These are phyloP conservation scores for Paramormyrops hopkinsi DNA, from an alignment of 2,797 vertebrate species.

Conservation along the genomic window DNA sequence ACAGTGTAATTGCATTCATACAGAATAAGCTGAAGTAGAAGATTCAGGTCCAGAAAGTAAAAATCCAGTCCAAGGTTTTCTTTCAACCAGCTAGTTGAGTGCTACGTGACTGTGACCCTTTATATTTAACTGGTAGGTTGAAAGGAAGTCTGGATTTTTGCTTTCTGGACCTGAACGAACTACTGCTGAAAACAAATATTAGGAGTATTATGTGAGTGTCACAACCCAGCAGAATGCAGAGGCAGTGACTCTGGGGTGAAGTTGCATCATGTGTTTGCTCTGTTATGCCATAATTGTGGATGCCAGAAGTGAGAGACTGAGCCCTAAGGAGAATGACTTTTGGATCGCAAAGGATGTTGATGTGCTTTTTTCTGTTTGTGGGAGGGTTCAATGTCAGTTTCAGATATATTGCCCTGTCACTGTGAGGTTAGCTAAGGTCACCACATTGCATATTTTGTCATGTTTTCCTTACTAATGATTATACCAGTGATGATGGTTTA, in stretches of 20 bases:
- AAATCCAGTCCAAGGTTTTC: not conserved
- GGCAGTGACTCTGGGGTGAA: not conserved
- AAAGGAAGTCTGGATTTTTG: not conserved
- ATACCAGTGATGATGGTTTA: not conserved
- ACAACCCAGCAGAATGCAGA: not conserved
- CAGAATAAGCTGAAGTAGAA: not conserved
- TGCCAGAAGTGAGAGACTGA: not conserved
- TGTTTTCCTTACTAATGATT: conserved; percentile 26
- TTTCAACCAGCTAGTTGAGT: not conserved
- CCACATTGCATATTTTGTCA: not conserved
- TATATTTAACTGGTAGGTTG: not conserved
- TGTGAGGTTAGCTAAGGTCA: not conserved
- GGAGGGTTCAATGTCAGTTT: not conserved
- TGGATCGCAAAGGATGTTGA: not conserved
- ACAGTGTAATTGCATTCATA: not conserved
- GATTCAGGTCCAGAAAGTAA: not conserved
- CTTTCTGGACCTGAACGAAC: not conserved
- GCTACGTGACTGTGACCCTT: not conserved
- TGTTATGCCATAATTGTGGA: not conserved
- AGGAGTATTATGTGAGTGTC: not conserved
- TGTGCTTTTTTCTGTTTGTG: not conserved
- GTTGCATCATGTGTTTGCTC: not conserved
- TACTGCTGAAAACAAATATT: not conserved
- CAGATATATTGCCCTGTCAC: not conserved
- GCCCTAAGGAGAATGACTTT: not conserved